Conservation (phyloP, 1,140 invertebrate species). For the Lordiphosa stackelbergi region DNA sequence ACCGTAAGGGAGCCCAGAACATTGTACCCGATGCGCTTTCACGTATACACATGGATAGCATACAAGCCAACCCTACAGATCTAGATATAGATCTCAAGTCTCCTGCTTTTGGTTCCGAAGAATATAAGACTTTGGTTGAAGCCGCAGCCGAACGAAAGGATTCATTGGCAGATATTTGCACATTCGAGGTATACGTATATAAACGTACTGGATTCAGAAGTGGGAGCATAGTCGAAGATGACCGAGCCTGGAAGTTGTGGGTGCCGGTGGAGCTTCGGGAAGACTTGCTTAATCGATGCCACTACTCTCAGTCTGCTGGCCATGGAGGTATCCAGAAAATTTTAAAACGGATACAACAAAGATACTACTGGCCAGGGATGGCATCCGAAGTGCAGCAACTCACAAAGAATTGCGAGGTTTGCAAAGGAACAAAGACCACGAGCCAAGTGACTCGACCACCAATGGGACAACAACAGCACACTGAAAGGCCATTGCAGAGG, state of each 20-base stretch:
- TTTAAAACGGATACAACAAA: background rate
- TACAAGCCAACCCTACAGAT: background rate
- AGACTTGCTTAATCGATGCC: too few relatives aligned
- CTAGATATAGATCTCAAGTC: too few relatives aligned
- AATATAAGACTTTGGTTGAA: too few relatives aligned
- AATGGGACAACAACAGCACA: slow-evolving; percentile 9
- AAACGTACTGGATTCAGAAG: too few relatives aligned
- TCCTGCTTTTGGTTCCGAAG: too few relatives aligned
- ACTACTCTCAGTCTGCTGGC: background rate
- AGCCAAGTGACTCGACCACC: slow-evolving; percentile 3
- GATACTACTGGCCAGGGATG: slow-evolving; percentile 19
- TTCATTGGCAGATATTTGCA: too few relatives aligned
- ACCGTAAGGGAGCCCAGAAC: background rate
- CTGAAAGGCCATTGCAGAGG: slow-evolving; percentile 9
- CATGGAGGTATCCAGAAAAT: slow-evolving; percentile 15
- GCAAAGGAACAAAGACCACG: slow-evolving; percentile 3
- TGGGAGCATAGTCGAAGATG: too few relatives aligned
- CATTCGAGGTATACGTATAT: too few relatives aligned
- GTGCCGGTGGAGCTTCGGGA: too few relatives aligned
- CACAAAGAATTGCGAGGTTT: slow-evolving; percentile 8
- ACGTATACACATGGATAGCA: background rate
- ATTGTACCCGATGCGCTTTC: slow-evolving; percentile 1
- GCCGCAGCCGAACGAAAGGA: too few relatives aligned
- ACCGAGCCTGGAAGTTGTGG: too few relatives aligned
- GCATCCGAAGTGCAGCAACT: background rate